A percentile compares a stretch with the other conserved stretches of the same genome.
phyloP scores from a whole-genome alignment of 2,113 vertebrate genomes.

The Hippolais icterina region DNA sequence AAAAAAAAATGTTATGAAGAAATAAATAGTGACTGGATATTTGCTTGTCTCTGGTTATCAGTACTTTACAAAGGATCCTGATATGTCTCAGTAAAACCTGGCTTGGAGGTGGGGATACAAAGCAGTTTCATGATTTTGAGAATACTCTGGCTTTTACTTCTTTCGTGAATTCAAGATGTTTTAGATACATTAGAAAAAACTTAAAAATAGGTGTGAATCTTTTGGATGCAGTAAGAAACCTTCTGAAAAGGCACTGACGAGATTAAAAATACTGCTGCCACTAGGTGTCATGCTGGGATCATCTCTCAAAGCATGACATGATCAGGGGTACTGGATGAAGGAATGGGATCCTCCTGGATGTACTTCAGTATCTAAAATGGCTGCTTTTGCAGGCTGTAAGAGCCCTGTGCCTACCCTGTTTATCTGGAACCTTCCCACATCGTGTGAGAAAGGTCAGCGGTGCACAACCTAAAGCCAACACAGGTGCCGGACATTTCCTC shows the following conservation, averaged over 20 bases:
- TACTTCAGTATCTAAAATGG: not conserved
- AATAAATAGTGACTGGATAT: not conserved
- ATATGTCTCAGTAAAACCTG: not conserved
- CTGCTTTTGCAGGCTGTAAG: not conserved
- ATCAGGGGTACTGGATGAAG: not conserved
- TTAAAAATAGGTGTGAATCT: not conserved
- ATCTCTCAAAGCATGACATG: not conserved
- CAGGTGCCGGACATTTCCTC: accelerated
- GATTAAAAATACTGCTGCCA: slow-evolving; percentile 66
- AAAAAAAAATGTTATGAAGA: not conserved
- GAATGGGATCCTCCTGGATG: not conserved
- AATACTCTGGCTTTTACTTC: not conserved
- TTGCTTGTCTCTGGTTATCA: not conserved
- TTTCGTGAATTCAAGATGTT: not conserved
- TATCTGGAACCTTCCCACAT: not conserved
- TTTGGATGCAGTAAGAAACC: not conserved
- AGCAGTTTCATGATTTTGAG: not conserved
- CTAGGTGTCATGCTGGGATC: slow-evolving; percentile 75
- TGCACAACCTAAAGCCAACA: not conserved
- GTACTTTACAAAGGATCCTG: not conserved
- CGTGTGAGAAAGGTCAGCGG: accelerated
- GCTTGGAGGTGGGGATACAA: not conserved
- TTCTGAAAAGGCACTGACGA: not conserved
- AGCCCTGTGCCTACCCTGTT: not conserved
- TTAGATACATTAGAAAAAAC: not conserved